Base-by-base conservation (phyloP, 2,113 vertebrate species). In the Camelus bactrianus region DNA sequence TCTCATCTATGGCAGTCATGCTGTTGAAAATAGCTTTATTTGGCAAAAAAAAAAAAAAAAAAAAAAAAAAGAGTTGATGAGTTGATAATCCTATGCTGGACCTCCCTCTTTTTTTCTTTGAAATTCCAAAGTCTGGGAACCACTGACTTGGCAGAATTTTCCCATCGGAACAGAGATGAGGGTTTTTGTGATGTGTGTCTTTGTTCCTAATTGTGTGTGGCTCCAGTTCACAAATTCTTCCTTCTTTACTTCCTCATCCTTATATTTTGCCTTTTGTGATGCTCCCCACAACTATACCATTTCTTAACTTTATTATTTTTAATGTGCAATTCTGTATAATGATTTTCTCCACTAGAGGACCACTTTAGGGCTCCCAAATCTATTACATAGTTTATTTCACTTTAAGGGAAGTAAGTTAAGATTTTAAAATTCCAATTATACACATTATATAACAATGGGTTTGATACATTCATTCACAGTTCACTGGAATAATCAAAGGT, bases 1-100 rank as follows among this genome's bases (percentile, higher is more conserved):
- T 90, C 75, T 87, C 38, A 24, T 46, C 46, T 60, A 72, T 38
- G n/a, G 14, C 28, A 85, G 8, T 32, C 70, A 24, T 52, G 86
- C 52, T 83, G 6, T 62, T 86, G 72, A 65, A 92, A 91, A 88
- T 64, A 85, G 16, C 56, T 93, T 79, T 83, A 79, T 48, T 87
- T 90, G 35, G 48, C 30, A 38, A 94, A 96, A 82, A 35, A 35
- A 35, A 35, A 94, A 96, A 82, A 35, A 35, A 94, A 96, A 82
- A 42, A 67, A 52, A 56, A 70, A 56, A 64, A 77, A 15, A 15
- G 67, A 62, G 54, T 72, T 50, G 11, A 91, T 60, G 20, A 76
- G 30, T 35, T 86, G 67, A 48, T 85, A 75, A 50, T 62, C 38
- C 24, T 62, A 5, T 75, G 48, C 32, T 76, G 72, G 65, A 42